A percentile compares a stretch with the other conserved stretches of the same genome.
Evolutionary conservation across 2,888 invertebrate species (phyloP).

Genomic region (Beris chalybata): DNA sequence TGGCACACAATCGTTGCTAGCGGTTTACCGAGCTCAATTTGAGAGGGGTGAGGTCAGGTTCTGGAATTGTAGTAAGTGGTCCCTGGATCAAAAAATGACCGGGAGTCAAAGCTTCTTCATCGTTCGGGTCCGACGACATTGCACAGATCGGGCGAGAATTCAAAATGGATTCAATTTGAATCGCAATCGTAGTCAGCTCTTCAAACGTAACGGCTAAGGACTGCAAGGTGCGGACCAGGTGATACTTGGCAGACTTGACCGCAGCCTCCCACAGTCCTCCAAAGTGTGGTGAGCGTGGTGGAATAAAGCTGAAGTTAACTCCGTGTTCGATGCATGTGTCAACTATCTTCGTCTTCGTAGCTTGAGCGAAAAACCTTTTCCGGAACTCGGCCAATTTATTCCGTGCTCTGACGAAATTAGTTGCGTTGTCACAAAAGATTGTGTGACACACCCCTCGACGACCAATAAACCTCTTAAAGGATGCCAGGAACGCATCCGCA

Average conservation of each 20-base stretch:
- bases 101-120: background rate
- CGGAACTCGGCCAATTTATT: background rate
- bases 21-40: background rate
- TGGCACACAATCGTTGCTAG: conserved; percentile 9
- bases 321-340: background rate
- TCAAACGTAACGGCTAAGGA: conserved; percentile 17
- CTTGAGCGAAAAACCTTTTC: background rate
- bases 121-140: conserved; percentile 8
- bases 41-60: background rate
- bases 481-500: conserved; percentile 34
- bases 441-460: conserved; percentile 34
- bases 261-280: conserved; percentile 37
- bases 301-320: conserved; percentile 35
- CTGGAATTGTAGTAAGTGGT: background rate
- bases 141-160: conserved; percentile 19
- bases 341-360: background rate
- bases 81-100: conserved; percentile 3
- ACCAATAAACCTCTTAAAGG: conserved; percentile 35
- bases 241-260: conserved; percentile 34
- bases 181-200: conserved; percentile 17
- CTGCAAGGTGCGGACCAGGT: conserved; percentile 22
- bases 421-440: conserved; percentile 37
- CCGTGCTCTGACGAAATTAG: conserved; percentile 37
- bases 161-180: conserved; percentile 15
- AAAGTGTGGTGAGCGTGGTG: conserved; percentile 38